Evolutionary conservation across 1,140 invertebrate species (phyloP), one percentile per base, ranked within the genome.

Genomic region (Philaenus spumarius): DNA sequence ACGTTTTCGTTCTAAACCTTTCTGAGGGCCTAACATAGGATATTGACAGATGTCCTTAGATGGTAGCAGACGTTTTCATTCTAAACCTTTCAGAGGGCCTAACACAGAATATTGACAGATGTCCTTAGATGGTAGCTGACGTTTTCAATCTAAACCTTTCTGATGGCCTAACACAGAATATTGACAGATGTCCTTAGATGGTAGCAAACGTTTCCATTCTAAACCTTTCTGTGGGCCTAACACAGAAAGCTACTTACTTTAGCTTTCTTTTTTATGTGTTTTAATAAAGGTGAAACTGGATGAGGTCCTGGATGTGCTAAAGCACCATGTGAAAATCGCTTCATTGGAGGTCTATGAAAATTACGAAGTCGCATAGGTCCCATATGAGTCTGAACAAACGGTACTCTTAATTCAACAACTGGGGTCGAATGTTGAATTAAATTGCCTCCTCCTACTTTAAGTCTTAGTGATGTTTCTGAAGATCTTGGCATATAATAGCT

Each of bases 351-450:
- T 1, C 97, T 82, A 72, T 99, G 97, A 78, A 98, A 99, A 60
- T 91, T 87, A 4, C 96, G 76, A 19, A 99, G 75, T 63, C 94
- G 85, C 69, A 85, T 82, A 12, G 79, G 80, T 19, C 86, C 86
- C 83, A 95, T 86, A 72, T 93, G 84, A 1, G 95, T 97, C 59
- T 94, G 96, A 60, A 99, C 90, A 75, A 98, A 98, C 2, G 95
- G 94, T 39, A 85, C 84, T 14, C 92, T 79, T 12, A 99, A 74
- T 71, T 99, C 95, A 6, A 98, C 89, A 0, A 97, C 93, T 0
- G 97, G 96, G 1, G 93, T 98, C 30, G 95, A 98, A 73, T 99
- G 97, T 73, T 99, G 92, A 55, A 95, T 90, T 6, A 93, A 76
- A 72, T 91, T 90, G 9, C 87, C 89, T 14, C 87, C 87, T 12